Evolutionary conservation across 2,797 vertebrate genomes (phyloP), one percentile per base, ranked within the genome.

Genomic region (Florisuga fusca): DNA sequence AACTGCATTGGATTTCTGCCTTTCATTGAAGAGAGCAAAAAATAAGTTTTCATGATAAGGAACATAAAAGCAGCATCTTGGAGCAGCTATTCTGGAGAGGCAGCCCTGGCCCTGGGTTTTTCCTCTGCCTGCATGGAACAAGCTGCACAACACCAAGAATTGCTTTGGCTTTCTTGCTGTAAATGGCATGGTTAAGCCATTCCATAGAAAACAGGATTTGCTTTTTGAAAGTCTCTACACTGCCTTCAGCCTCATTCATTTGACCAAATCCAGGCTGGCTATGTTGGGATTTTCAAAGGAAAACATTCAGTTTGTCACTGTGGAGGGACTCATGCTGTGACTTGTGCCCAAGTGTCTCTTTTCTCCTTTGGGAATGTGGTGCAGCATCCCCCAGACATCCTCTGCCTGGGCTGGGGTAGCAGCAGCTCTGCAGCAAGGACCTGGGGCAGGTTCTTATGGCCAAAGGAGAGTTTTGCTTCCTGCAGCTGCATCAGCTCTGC

Each of bases 371-470:
- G 63, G 33, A 68, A 3, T 8, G 3, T 0, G 9, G 15, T 6
- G 3, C 83, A 59, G 33, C 63, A 29, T 58, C 6, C 3, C 48
- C 33, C 45, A 34, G 0, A 9, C 23, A 1, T 7, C 67, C 9
- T 57, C 43, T 55, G 12, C 43, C 48, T 59, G 53, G 19, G 27
- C 51, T 2, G 3, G 15, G 34, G 59, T 48, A 45, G 38, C 50
- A 58, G 62, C 25, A 62, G 41, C 43, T 86, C 73, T 62, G 53
- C 38, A 75, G 50, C 21, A 17, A n/a, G 66, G 36, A 84, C 21
- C 64, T 62, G 27, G n/a, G 51, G 15, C 54, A 87, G 15, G 27
- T 57, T 91, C 46, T n/a, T 61, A 48, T 38, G 26, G 12, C 67
- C 55, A 31, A 59, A 63, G 61, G 15, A 51, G 51, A 67, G 50